Base-by-base conservation (phyloP, 2,113 vertebrate species). In the Anolis carolinensis region DNA sequence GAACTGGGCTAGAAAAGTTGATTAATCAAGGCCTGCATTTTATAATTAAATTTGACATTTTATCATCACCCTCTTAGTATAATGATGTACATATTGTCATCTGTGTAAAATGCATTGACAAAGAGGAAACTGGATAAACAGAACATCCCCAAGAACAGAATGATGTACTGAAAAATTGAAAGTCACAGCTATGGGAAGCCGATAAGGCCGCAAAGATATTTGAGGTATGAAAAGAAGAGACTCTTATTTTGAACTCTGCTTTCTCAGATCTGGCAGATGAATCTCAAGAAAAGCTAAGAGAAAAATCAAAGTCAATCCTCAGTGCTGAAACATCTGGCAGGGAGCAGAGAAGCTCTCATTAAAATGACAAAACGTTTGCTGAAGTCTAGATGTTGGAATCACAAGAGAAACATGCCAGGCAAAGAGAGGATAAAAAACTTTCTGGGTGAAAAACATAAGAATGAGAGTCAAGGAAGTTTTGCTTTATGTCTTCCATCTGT, bases 241-340 rank as follows among this genome's bases (percentile, higher is more conserved):
- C n/a, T 55, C n/a, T 32, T 36, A 48, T 44, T 71, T 32, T 78
- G 74, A 79, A 34, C 30, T 25, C 52, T 16, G 8, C n/a, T 71
- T 83, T 72, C 86, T 83, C 65, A 72, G 52, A 81, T 83, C 72
- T 83, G 67, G 78, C 50, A 83, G 75, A 36, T 73, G 36, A 65
- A 79, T 83, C 74, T 50, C n/a, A 72, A 83, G 65, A 83, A 82
- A 48, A n/a, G 52, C 27, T 79, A 30, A 67, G 55, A 79, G 27
- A 63, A 83, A 79, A 83, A 83, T 52, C 50, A 83, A 73, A 78
- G 50, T 8, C 0, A 39, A 52, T 86, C 70, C 55, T 9, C 36
- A 23, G 25, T 71, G 81, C 39, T 55, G 25, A 13, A 16, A 59
- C 30, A 63, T 78, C 67, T 79, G 50, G 36, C 74, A 78, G 70